These are phyloP conservation scores for Lepus timidus DNA, from an alignment of 2,113 vertebrate species.

Conservation along the genomic window DNA sequence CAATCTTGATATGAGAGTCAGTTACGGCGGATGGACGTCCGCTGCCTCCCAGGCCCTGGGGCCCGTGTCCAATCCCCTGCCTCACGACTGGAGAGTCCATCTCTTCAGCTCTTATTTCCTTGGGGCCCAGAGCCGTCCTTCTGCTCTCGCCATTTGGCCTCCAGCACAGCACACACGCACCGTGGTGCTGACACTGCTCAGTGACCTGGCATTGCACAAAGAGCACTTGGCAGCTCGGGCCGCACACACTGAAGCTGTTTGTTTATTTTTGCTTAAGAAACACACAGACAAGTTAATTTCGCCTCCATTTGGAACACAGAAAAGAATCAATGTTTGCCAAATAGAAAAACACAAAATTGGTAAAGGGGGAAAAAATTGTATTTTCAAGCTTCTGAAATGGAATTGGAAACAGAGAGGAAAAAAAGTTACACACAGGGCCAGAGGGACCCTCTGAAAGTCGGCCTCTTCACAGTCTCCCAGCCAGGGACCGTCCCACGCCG, in stretches of 20 bases:
- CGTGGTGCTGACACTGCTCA: not conserved
- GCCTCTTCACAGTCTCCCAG: not conserved
- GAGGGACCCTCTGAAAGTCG: not conserved
- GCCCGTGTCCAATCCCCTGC: conserved; percentile 53
- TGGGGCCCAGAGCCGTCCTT: conserved; percentile 24
- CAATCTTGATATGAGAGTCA: conserved; percentile 54
- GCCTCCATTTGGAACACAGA: conserved; percentile 70
- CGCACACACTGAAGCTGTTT: conserved; percentile 63
- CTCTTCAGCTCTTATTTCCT: conserved; percentile 72
- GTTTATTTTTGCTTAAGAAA: conserved; percentile 80
- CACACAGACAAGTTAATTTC: conserved; percentile 73
- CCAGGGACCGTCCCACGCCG: not conserved
- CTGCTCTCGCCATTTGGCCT: conserved; percentile 18
- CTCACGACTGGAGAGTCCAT: conserved; percentile 58
- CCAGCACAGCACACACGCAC: conserved; percentile 39
- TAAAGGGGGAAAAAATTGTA: conserved; percentile 49
- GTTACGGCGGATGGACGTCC: conserved; percentile 51
- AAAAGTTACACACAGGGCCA: not conserved
- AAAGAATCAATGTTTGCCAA: conserved; percentile 75
- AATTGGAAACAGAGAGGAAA: not conserved
- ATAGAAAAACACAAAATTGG: conserved; percentile 72
- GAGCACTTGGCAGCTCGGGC: conserved; percentile 13
- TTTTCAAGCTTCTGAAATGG: conserved; percentile 73
- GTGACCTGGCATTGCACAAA: conserved; percentile 55
- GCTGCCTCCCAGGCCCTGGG: not conserved